These are phyloP conservation scores for Nematopogon swammerdamellus DNA, from an alignment of 2,888 invertebrate genomes.

Conservation along the genomic window DNA sequence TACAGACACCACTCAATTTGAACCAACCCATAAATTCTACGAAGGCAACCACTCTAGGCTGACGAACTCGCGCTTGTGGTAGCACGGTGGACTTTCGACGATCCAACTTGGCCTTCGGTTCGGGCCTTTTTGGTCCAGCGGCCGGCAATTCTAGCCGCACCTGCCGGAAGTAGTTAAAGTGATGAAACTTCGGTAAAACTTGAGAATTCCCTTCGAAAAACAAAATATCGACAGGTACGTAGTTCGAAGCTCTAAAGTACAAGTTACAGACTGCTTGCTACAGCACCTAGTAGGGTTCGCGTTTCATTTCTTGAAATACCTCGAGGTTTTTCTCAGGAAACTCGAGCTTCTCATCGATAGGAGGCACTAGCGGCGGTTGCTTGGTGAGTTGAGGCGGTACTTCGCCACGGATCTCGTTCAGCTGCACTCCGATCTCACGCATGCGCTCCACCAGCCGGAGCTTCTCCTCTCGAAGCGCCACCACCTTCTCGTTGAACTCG, in stretches of 20 bases:
- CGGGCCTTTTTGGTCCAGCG: too few relatives aligned
- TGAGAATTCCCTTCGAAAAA: too few relatives aligned
- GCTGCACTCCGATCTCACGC: constrained; percentile 35
- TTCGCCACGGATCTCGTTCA: constrained; percentile 55
- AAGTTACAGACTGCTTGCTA: too few relatives aligned
- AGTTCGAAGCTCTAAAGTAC: too few relatives aligned
- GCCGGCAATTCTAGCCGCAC: too few relatives aligned
- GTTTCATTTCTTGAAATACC: too few relatives aligned
- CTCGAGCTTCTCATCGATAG: constrained; percentile 48
- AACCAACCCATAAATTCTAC: constrained; percentile 29
- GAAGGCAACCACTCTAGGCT: constrained; percentile 25
- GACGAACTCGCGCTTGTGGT: constrained; percentile 23
- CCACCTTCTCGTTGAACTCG: constrained; percentile 35
- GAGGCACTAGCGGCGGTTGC: constrained; percentile 38
- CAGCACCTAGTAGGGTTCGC: too few relatives aligned
- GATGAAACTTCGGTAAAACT: too few relatives aligned
- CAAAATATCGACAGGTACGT: too few relatives aligned
- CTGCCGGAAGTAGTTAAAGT: too few relatives aligned
- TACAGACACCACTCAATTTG: too few relatives aligned
- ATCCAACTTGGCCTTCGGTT: constrained; percentile 12
- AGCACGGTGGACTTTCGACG: constrained; percentile 21
- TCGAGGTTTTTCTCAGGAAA: constrained; percentile 58
- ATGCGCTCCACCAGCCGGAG: constrained; percentile 25
- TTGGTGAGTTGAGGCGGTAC: constrained; percentile 47
- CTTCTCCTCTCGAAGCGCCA: constrained; percentile 36